These are phyloP conservation scores for Colletes collaris DNA, from an alignment of 2,888 invertebrate genomes.

Conservation along the genomic window DNA sequence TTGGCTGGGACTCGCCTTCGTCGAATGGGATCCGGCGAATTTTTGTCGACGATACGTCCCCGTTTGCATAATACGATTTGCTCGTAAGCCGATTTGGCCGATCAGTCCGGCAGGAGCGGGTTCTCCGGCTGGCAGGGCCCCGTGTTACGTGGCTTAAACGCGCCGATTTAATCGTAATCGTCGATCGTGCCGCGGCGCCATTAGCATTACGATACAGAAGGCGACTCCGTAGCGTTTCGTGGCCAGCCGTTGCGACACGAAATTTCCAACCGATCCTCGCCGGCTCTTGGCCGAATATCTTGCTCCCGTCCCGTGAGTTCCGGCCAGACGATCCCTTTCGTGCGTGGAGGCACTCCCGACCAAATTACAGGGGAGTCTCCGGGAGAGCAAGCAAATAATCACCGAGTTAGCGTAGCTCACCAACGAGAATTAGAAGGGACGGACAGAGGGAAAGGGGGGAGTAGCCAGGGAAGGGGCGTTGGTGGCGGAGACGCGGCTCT, in stretches of 20 bases:
- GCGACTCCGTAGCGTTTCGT: constrained; percentile 15
- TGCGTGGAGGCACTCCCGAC: constrained; percentile 38
- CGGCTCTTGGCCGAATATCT: constrained; percentile 16
- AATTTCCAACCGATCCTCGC: constrained; percentile 33
- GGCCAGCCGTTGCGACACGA: constrained; percentile 34
- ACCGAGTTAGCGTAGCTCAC: constrained; percentile 50
- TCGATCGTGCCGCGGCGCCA: constrained; percentile 36
- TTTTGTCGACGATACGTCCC: too few species aligned
- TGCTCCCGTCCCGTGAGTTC: not conserved
- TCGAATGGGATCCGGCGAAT: too few species aligned
- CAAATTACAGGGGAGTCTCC: constrained; percentile 51
- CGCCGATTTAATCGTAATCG: constrained; percentile 45
- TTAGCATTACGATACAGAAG: constrained; percentile 26
- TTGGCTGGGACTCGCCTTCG: too few species aligned
- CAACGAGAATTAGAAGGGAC: constrained; percentile 44
- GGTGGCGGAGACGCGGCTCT: constrained; percentile 22
- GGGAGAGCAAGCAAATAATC: constrained; percentile 44
- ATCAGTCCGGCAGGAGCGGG: not conserved
- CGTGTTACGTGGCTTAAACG: constrained; percentile 22
- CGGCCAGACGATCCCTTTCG: constrained; percentile 21
- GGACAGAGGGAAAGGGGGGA: not conserved
- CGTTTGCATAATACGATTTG: constrained; percentile 32
- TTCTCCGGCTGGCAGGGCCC: not conserved
- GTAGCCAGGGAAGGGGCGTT: not conserved
- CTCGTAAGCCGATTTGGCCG: constrained; percentile 33